phyloP scores from a whole-genome alignment of 2,888 invertebrate genomes.

The Parelbella ahira region DNA sequence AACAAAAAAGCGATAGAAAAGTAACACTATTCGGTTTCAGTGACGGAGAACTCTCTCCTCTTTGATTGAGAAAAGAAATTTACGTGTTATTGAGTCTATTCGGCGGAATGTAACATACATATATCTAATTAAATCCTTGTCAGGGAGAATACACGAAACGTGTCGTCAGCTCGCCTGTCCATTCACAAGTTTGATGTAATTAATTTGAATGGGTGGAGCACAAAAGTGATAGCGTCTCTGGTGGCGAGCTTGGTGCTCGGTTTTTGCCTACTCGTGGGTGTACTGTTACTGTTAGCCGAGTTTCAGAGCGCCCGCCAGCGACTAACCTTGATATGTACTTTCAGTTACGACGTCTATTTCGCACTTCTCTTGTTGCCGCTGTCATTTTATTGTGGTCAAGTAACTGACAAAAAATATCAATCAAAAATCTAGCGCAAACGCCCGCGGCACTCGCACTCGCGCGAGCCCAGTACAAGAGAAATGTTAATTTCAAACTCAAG shows the following conservation, averaged over 20 bases:
- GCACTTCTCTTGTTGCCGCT: constrained; percentile 77
- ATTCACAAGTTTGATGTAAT: constrained; percentile 64
- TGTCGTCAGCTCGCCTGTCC: constrained; percentile 47
- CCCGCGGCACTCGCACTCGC: constrained; percentile 62
- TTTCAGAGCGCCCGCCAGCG: constrained; percentile 65
- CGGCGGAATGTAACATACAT: constrained; percentile 35
- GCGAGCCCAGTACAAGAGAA: constrained; percentile 53
- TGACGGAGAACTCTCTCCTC: constrained; percentile 50
- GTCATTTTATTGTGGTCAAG: constrained; percentile 78
- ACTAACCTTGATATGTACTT: constrained; percentile 76
- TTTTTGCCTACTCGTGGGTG: constrained; percentile 66
- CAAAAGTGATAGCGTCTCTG: constrained; percentile 57
- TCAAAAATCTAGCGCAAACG: constrained; percentile 80
- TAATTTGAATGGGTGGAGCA: constrained; percentile 63
- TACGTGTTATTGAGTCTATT: constrained; percentile 37
- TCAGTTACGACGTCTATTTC: constrained; percentile 76
- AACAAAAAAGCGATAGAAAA: constrained; percentile 16
- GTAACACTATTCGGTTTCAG: constrained; percentile 39
- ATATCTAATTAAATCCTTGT: constrained; percentile 58
- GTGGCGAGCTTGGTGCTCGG: constrained; percentile 53
- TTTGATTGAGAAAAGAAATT: constrained; percentile 37
- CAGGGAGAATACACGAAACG: constrained; percentile 46
- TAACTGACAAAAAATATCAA: constrained; percentile 79
- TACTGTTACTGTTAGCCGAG: constrained; percentile 77
- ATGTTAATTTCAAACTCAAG: constrained; percentile 49